Conservation (phyloP, 2,113 vertebrate species). For the Lophotis ruficrista region DNA sequence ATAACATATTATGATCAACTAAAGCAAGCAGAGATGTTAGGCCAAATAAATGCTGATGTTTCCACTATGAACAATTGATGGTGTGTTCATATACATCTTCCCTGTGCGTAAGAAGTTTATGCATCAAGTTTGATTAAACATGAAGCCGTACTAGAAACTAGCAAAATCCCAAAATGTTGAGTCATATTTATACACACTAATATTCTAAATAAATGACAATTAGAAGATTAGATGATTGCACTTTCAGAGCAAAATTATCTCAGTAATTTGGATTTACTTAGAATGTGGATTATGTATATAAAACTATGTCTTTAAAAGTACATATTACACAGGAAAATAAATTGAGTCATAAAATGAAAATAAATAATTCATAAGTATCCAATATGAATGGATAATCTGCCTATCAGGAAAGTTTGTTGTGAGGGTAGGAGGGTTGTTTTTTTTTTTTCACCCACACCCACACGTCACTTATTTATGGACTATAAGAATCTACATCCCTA, state of each 20-base stretch:
- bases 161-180: neutral
- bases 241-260: neutral
- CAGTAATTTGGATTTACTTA: neutral
- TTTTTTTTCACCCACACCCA: neutral
- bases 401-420: neutral
- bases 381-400: neutral
- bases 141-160: neutral
- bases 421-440: neutral
- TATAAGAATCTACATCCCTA: neutral
- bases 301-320: neutral
- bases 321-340: neutral
- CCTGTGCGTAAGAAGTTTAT: neutral
- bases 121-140: neutral
- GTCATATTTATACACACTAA: neutral
- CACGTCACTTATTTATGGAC: fast-evolving
- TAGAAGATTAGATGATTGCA: neutral
- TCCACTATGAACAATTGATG: neutral
- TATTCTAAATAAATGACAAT: neutral
- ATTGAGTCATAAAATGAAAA: too few species aligned
- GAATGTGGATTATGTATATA: neutral
- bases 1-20: neutral
- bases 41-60: too few species aligned
- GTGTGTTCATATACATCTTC: neutral
- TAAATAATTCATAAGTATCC: too few species aligned
- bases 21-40: neutral